Evolutionary conservation across 1,140 invertebrate genomes (phyloP).

Genomic region (Eriosoma lanigerum): DNA sequence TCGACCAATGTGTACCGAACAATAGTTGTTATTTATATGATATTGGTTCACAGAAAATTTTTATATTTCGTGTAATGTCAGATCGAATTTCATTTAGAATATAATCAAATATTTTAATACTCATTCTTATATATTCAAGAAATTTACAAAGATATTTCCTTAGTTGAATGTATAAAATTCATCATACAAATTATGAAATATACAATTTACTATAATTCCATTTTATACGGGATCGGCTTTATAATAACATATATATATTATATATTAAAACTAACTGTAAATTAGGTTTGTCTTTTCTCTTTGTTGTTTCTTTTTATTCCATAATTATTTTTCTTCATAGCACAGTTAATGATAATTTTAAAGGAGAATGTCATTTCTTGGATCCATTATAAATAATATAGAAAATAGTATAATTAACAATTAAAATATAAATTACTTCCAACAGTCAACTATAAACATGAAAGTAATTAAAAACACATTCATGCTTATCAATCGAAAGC

Average conservation of each 20-base stretch:
- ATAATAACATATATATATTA: neutral
- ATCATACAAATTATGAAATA: conserved; percentile 3
- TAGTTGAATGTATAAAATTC: neutral
- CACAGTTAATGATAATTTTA: neutral
- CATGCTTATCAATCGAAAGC: no score
- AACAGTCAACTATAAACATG: no score
- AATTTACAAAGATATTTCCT: neutral
- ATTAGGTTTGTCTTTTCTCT: neutral
- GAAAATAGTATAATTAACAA: neutral
- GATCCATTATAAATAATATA: neutral
- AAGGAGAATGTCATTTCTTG: neutral
- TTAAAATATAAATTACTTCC: no score
- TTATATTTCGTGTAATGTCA: conserved; percentile 3
- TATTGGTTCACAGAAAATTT: conserved; percentile 1
- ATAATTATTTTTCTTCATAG: conserved; percentile 4
- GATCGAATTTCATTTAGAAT: conserved; percentile 2
- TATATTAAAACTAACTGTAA: no score
- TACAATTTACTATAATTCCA: neutral
- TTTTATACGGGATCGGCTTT: neutral
- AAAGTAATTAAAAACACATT: no score
- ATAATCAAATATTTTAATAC: conserved; percentile 9
- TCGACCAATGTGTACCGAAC: no score
- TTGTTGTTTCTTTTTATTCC: neutral
- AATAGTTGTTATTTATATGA: neutral
- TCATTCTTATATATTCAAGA: conserved; percentile 3